A percentile compares a stretch with the other conserved stretches of the same genome.
These are phyloP conservation scores for Stomorhina lunata DNA, from an alignment of 2,888 invertebrate genomes.

Conservation along the genomic window DNA sequence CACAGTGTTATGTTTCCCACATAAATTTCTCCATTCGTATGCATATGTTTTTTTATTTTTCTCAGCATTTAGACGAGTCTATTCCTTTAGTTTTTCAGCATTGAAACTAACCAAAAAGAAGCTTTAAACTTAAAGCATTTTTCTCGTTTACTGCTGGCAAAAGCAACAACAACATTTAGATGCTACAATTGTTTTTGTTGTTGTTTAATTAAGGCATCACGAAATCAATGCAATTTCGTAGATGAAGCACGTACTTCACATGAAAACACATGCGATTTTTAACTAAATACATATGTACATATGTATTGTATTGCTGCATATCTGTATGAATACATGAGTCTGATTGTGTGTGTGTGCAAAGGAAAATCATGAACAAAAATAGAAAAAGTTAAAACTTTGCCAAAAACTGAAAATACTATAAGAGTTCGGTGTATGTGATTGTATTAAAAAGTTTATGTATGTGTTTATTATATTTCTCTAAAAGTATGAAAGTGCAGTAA, in stretches of 20 bases:
- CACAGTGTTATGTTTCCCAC: background rate
- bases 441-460: background rate
- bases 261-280: slow-evolving; percentile 45
- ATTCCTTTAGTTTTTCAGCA: background rate
- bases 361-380: background rate
- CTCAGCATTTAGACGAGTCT: background rate
- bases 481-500: background rate
- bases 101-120: slow-evolving; percentile 10
- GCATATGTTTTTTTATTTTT: background rate
- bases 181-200: background rate
- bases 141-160: background rate
- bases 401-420: slow-evolving; percentile 15
- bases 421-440: background rate
- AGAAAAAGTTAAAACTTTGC: slow-evolving; percentile 12
- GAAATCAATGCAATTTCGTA: slow-evolving; percentile 62
- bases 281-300: too few relatives aligned
- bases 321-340: background rate
- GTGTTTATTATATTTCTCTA: background rate
- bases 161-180: background rate
- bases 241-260: slow-evolving; percentile 61
- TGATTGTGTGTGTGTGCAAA: background rate
- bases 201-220: slow-evolving; percentile 60
- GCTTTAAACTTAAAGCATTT: slow-evolving; percentile 15
- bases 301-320: too few relatives aligned
- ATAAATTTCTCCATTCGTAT: background rate